Evolutionary conservation across 2,113 vertebrate species (phyloP).

Genomic region (Oryctolagus cuniculus): DNA sequence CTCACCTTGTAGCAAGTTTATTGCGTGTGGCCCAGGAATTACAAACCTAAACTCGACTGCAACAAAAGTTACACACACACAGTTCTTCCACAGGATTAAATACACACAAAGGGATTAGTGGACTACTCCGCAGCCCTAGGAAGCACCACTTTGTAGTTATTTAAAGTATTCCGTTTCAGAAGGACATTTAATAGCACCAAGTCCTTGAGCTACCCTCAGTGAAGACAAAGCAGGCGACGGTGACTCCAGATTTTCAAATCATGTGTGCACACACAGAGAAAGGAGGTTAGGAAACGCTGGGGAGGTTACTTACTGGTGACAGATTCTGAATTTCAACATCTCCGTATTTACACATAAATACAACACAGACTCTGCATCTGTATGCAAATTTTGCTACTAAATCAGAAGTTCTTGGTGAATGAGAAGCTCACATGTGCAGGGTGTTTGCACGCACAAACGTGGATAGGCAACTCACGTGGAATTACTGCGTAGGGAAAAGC

Average conservation of each 20-base stretch:
- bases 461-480: background rate
- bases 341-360: background rate
- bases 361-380: no score
- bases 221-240: background rate
- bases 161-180: slow-evolving; percentile 1
- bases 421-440: background rate
- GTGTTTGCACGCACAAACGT: background rate
- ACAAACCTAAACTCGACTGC: background rate
- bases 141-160: background rate
- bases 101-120: background rate
- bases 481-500: background rate
- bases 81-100: background rate
- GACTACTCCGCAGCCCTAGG: background rate
- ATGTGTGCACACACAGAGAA: background rate
- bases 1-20: background rate
- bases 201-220: background rate
- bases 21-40: background rate
- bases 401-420: background rate
- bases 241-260: background rate
- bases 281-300: background rate
- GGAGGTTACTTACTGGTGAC: background rate
- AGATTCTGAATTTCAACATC: background rate
- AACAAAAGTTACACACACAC: background rate
- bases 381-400: background rate
- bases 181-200: background rate